Evolutionary conservation across 2,113 vertebrate genomes (phyloP).

Genomic region (Paedocypris sp.): DNA sequence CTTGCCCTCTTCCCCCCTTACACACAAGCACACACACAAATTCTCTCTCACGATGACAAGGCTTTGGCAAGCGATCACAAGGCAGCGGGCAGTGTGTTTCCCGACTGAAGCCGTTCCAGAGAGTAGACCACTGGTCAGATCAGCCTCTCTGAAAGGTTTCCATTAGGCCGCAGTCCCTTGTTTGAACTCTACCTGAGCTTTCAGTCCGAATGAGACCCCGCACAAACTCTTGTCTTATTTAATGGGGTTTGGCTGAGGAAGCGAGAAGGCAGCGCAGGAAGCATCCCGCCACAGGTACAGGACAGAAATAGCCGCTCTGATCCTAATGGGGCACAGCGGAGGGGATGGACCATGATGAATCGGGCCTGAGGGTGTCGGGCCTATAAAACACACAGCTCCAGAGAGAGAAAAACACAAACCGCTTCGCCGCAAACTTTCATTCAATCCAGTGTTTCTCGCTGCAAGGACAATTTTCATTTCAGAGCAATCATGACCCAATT

Average conservation of each 20-base stretch:
- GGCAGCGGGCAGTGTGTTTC: not conserved
- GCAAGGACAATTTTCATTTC: no score
- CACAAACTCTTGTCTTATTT: slow-evolving; percentile 30
- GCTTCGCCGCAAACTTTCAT: no score
- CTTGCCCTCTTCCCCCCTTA: not conserved
- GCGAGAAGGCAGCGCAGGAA: slow-evolving; percentile 36
- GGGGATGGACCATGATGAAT: slow-evolving; percentile 47
- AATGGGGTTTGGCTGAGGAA: slow-evolving; percentile 42
- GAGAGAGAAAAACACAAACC: not conserved
- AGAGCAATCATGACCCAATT: no score
- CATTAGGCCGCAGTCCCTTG: slow-evolving; percentile 3
- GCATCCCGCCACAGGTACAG: slow-evolving; percentile 57
- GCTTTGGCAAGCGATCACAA: slow-evolving; percentile 7
- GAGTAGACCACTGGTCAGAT: slow-evolving; percentile 11
- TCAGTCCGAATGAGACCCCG: slow-evolving; percentile 2
- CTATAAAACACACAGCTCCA: slow-evolving; percentile 13
- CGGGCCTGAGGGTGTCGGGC: slow-evolving; percentile 39
- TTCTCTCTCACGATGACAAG: no score
- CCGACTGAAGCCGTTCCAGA: slow-evolving; percentile 10
- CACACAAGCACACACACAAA: not conserved
- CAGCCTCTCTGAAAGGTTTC: slow-evolving; percentile 14
- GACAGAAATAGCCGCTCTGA: slow-evolving; percentile 59
- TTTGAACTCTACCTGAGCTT: slow-evolving; percentile 10
- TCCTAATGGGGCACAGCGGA: slow-evolving; percentile 59
- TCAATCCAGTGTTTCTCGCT: no score